Percentiles rank a stretch among this genome's conserved stretches.
Conservation (phyloP, 2,797 vertebrate genomes). For the Oceanodroma leucorhoa region DNA sequence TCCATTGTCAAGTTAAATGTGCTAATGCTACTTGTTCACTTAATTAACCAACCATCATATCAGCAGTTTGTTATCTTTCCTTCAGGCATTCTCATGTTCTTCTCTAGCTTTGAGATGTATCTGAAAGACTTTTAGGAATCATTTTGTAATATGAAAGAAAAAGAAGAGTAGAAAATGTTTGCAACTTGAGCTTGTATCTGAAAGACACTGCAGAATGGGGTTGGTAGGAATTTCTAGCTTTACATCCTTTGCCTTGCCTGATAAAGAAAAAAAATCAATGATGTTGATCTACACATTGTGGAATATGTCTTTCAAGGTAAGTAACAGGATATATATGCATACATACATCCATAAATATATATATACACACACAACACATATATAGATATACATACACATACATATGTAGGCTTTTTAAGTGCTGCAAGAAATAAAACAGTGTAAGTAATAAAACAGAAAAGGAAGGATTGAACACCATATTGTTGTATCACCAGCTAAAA, state of each 20-base stretch:
- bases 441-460: background rate
- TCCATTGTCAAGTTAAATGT: background rate
- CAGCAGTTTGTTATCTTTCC: background rate
- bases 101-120: background rate
- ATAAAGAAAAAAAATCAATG: background rate
- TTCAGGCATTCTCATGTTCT: background rate
- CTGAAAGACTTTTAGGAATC: background rate
- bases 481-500: background rate
- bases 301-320: background rate
- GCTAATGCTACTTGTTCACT: background rate
- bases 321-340: background rate
- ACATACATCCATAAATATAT: background rate
- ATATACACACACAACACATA: fast-evolving
- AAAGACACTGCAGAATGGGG: background rate
- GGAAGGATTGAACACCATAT: background rate
- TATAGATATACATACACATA: fast-evolving
- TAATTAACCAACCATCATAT: background rate
- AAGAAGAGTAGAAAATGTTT: background rate
- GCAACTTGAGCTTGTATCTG: background rate
- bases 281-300: background rate
- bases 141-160: background rate
- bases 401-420: background rate
- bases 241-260: background rate
- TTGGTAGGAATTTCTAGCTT: background rate
- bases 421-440: background rate